phyloP scores from a whole-genome alignment of 2,797 vertebrate species.

The Xyrichtys novacula region DNA sequence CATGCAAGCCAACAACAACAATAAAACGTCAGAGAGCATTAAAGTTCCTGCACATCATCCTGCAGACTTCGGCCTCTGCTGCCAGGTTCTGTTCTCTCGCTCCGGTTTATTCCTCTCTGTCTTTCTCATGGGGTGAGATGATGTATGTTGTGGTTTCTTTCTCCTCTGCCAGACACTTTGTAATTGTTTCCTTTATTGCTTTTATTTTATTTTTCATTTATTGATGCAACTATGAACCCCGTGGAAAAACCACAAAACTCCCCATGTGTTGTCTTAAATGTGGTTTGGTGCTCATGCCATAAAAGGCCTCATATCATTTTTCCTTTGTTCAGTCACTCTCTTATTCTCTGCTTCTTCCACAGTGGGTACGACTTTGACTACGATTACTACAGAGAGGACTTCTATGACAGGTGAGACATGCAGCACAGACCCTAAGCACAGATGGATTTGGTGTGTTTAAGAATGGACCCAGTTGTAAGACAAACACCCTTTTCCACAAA shows the following conservation, averaged over 20 bases:
- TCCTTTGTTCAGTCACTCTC: constrained; percentile 14
- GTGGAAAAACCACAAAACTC: not conserved
- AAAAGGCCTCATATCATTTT: not conserved
- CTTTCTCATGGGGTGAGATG: constrained; percentile 23
- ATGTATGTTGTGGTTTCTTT: constrained; percentile 34
- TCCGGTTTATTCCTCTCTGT: not conserved
- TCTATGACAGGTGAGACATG: constrained; percentile 90
- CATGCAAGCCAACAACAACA: not conserved
- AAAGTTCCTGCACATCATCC: not conserved
- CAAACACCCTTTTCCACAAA: too few species aligned
- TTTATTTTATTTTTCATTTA: not conserved
- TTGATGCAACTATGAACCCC: not conserved
- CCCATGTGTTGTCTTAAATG: constrained; percentile 8
- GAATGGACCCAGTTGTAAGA: too few species aligned
- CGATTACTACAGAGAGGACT: constrained; percentile 93
- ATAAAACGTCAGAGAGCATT: constrained; percentile 13
- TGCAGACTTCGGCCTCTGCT: not conserved
- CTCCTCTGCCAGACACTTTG: constrained; percentile 8
- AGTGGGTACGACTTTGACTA: constrained; percentile 93
- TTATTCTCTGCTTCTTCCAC: constrained; percentile 59
- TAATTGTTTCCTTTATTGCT: constrained; percentile 7
- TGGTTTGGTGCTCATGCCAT: not conserved
- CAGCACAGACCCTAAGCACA: not conserved
- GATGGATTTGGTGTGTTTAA: too few species aligned
- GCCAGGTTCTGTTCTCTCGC: not conserved